Conservation (phyloP, 2,113 vertebrate species). For the Barnardius zonarius region DNA sequence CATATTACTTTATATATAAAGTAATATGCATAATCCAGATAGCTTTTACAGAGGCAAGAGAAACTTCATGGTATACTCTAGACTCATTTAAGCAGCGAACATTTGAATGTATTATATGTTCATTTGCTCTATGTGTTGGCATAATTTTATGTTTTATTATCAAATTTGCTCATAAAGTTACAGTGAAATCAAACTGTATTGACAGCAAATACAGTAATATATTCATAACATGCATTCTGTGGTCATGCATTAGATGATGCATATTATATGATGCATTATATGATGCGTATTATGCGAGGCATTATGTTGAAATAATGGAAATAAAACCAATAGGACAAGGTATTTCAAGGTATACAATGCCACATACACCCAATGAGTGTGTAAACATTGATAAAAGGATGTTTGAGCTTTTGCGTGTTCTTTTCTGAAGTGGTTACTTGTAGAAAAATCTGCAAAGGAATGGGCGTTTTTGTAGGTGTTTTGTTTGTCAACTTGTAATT, state of each 20-base stretch:
- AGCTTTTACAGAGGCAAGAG: neutral
- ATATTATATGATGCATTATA: neutral
- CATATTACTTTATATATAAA: neutral
- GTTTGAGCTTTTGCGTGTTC: neutral
- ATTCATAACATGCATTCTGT: neutral
- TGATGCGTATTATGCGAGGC: neutral
- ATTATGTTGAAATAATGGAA: neutral
- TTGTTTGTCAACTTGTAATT: neutral
- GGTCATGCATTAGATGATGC: neutral
- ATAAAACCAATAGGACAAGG: neutral
- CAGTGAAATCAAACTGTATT: neutral
- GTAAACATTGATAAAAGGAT: neutral
- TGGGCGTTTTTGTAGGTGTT: neutral
- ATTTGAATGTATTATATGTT: neutral
- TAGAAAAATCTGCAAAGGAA: neutral
- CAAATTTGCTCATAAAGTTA: neutral
- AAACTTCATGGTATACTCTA: neutral
- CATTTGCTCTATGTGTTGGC: neutral
- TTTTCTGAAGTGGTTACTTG: neutral
- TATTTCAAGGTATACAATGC: neutral
- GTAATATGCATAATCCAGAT: neutral
- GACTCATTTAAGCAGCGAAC: neutral
- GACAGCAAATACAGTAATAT: neutral
- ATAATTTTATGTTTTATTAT: neutral
- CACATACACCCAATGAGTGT: neutral